Conservation (phyloP, 1,140 invertebrate genomes). For the Apis dorsata region DNA sequence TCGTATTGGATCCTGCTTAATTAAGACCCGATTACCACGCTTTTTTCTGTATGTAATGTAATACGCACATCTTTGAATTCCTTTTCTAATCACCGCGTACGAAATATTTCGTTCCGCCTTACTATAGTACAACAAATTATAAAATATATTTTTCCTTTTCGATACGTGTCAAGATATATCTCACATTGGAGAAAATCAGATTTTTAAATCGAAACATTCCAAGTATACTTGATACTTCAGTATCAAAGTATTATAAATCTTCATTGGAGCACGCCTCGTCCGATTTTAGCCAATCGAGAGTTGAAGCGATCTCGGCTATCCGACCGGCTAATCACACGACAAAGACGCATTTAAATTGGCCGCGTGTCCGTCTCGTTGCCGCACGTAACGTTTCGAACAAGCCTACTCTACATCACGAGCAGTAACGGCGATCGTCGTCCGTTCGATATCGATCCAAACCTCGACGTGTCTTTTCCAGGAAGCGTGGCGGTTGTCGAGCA, state of each 20-base stretch:
- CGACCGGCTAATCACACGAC: not conserved
- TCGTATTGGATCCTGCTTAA: conserved; percentile 11
- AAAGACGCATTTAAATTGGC: conserved; percentile 25
- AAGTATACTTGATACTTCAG: too few relatives aligned
- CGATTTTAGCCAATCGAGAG: too few relatives aligned
- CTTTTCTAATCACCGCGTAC: not conserved
- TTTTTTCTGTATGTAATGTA: not conserved
- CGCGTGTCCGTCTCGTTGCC: not conserved
- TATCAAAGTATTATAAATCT: too few relatives aligned
- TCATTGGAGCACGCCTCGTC: too few relatives aligned
- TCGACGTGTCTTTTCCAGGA: conserved; percentile 20
- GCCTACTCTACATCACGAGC: too few relatives aligned
- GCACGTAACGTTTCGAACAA: not conserved
- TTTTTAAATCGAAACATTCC: too few relatives aligned
- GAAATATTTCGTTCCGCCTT: conserved; percentile 37
- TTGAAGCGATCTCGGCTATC: not conserved
- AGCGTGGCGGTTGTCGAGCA: conserved; percentile 6
- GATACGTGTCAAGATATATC: too few relatives aligned
- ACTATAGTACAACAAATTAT: conserved; percentile 44
- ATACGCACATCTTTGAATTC: not conserved
- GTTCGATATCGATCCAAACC: conserved; percentile 55
- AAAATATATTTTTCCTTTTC: too few relatives aligned
- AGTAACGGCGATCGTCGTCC: conserved; percentile 54
- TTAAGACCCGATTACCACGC: conserved; percentile 15
- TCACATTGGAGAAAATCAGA: too few relatives aligned